A percentile compares a stretch with the other conserved stretches of the same genome.
Conservation (phyloP, 2,113 vertebrate species). For the Pelecanus crispus region DNA sequence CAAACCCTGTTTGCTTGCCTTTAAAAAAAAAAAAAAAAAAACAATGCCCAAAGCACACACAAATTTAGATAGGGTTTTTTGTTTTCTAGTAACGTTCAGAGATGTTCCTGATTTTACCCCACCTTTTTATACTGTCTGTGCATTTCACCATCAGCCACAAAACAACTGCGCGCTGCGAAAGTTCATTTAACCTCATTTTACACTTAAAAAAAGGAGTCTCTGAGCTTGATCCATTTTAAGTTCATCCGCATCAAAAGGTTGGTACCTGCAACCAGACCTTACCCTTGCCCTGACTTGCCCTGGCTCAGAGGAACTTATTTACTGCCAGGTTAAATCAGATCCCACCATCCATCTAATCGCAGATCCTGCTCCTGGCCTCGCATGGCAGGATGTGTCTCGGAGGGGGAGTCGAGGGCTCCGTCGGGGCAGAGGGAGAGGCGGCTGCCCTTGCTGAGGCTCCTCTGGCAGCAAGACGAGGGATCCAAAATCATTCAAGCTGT, state of each 20-base stretch:
- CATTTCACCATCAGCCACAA: neutral
- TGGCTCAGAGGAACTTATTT: neutral
- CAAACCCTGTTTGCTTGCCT: neutral
- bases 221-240: neutral
- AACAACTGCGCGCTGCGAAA: neutral
- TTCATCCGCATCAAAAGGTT: neutral
- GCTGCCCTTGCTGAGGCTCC: neutral
- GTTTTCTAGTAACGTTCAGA: neutral
- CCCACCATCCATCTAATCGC: neutral
- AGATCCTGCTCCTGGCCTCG: neutral
- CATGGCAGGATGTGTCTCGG: neutral
- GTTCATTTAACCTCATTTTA: neutral
- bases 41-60: no score
- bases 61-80: neutral
- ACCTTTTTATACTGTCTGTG: neutral
- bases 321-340: neutral
- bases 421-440: neutral
- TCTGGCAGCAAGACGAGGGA: neutral
- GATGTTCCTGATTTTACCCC: neutral
- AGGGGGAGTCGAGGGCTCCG: neutral
- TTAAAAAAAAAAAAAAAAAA: neutral
- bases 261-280: neutral
- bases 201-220: neutral
- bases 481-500: neutral
- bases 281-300: neutral